Base-by-base conservation (phyloP, 2,888 invertebrate species). In the Nomada lathburiana region DNA sequence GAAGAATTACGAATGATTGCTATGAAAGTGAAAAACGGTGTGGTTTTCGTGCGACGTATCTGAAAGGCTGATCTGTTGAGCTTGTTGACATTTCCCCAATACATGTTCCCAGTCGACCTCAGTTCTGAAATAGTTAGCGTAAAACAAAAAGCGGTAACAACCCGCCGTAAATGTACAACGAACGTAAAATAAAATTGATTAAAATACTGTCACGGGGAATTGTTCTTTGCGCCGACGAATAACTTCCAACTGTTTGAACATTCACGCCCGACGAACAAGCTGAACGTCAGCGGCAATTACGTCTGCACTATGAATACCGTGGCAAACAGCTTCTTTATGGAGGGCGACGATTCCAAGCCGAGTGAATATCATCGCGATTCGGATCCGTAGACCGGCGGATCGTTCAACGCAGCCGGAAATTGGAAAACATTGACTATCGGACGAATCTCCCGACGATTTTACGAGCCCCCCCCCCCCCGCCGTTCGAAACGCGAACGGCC, bases 341-440 rank as follows among this genome's bases (percentile, higher is more conserved):
- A 57, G 69, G 53, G 36, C 20, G 29, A 76, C 29, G 76, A 83
- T 87, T 73, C 64, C 68, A 29, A 11, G 52, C 44, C 50, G 55
- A 78, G 73, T 65, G 76, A 59, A 64, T 82, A 87, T 84, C 82
- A 82, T 81, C 75, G 80, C 67, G 80, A 83, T 84, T 71, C 65
- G 55, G 36, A 73, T 47, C 77, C 74, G 67, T 71, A 71, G 57
- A 75, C 75, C 71, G 72, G 53, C 78, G 59, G 55, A 63, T 59
- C 71, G 82, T 84, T 87, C 74, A 76, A 72, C 83, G 57, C 70
- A 57, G 64, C 57, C 86, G 90, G 90, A 90, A 90, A 90, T 90
- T 89, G 89, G 86, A 90, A 90, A 90, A 90, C 89, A 89, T 85
- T 85, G 86, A 72, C 79, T 83, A 89, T 88, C 87, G 84, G 52